Evolutionary conservation across 2,113 vertebrate species (phyloP), one percentile per base, ranked within the genome.

Genomic region (Gymnocephalus cernua): DNA sequence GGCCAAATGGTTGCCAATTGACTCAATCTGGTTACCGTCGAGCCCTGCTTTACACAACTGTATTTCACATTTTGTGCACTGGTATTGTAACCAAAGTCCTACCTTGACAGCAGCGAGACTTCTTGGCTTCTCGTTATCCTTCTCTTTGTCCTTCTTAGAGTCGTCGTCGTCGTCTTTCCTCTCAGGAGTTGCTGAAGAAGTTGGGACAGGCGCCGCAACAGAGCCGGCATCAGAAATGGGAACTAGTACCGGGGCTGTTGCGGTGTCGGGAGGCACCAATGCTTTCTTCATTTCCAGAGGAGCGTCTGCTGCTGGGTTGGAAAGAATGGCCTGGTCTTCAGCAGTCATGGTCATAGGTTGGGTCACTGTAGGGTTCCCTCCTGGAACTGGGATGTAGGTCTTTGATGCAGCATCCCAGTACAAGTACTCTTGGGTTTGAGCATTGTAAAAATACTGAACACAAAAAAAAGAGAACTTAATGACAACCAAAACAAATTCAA

Each of bases 41-140:
- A 35, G 32, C 32, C 32, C 32, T 35, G 32, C 6, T 35, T 35
- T 45, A 25, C 50, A 23, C 27, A 23, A 1, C 12, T 25, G 21
- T 19, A 57, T 58, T 48, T 48, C 35, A 62, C 3, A 59, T 27
- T 35, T 23, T 25, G 48, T 41, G 21, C 7, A 44, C 3, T 11
- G 0, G 1, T 18, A 11, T 29, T 14, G 12, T 1, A 16, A 12
- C 14, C 23, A 6, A 50, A 71, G 38, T 18, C 2, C 16, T 71
- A 96, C 96, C 94, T 96, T 96, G 48, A 96, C 95, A 12, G 96
- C 96, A 47, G 96, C 95, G 10, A 95, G 86, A 66, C 94, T 96
- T 79, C 65, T 91, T 0, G 95, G 95, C 68, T 95, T 96, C 1
- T 96, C 96, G 50, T 38, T 56, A 48, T 95, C 94, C 78, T 94